Base-by-base conservation (phyloP, 2,113 vertebrate species). In the Passer domesticus region DNA sequence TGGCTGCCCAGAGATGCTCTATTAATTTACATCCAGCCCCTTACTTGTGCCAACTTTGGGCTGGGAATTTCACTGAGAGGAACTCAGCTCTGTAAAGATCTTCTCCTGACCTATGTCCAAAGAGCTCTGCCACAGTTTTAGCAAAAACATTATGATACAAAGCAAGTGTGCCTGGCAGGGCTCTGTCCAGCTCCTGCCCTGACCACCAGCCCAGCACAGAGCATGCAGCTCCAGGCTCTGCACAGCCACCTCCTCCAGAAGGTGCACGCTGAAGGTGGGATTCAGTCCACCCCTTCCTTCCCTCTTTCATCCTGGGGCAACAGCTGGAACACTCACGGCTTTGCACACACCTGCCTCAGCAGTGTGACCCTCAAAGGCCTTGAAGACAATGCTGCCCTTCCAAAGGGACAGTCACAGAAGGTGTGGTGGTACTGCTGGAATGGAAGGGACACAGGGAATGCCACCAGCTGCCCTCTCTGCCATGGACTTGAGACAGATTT, bases 221-320 rank as follows among this genome's bases (percentile, higher is more conserved):
- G 21, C 22, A 13, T 3, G 11, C 1, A 28, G 46, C 31, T 62
- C 33, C 62, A 55, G 70, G 46, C 27, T 52, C 44, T 84, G 63
- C 33, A 44, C 20, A 67, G 31, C 25, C 52, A 41, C 12, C n/a
- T 68, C 28, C 73, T 39, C 27, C 73, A 55, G 23, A 53, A 16
- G n/a, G 64, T 41, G 43, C 23, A 35, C 4, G 1, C 0, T 44
- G 30, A 46, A 44, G 19, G 24, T 31, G 15, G 35, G 16, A 9
- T 39, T 80, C 49, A 63, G 8, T 68, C 63, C 30, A 46, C 9
- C 23, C 14, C 12, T 27, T 44, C 15, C n/a, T 72, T 74, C 63
- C 15, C 35, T 72, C 39, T 16, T 79, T 72, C 44, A 43, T 27
- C 6, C 33, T 43, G 63, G 21, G 19, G 13, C 22, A 23, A 58